Evolutionary conservation across 2,113 vertebrate genomes (phyloP).

Genomic region (Rhabdornis inornatus): DNA sequence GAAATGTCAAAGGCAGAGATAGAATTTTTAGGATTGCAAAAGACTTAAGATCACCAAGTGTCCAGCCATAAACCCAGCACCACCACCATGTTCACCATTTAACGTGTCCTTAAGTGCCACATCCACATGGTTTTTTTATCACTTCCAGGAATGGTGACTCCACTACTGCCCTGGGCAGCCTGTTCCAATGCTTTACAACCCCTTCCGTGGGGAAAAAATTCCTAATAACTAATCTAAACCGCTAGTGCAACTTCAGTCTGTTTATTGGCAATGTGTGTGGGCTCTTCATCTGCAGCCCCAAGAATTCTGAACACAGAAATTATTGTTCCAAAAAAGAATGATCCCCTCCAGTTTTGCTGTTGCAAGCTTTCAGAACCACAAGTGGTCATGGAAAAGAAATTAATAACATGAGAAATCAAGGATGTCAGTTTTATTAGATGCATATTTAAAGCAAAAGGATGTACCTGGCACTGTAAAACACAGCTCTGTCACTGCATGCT

Average conservation of each 20-base stretch:
- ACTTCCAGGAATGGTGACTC: not conserved
- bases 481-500: not conserved
- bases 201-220: not conserved
- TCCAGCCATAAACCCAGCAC: not conserved
- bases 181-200: not conserved
- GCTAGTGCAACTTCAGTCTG: not conserved
- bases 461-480: not conserved
- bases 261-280: fast-evolving
- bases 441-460: not conserved
- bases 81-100: not conserved
- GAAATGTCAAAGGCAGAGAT: not conserved
- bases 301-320: not conserved
- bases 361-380: fast-evolving
- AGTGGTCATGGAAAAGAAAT: not conserved
- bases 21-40: not conserved
- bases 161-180: not conserved
- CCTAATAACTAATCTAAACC: not conserved
- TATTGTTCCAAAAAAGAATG: not conserved
- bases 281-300: not conserved
- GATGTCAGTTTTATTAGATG: not conserved
- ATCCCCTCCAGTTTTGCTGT: fast-evolving
- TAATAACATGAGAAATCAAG: not conserved
- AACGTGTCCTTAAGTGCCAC: not conserved
- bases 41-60: not conserved
- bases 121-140: fast-evolving